phyloP scores from a whole-genome alignment of 1,140 invertebrate species.

The Drusus annulatus region DNA sequence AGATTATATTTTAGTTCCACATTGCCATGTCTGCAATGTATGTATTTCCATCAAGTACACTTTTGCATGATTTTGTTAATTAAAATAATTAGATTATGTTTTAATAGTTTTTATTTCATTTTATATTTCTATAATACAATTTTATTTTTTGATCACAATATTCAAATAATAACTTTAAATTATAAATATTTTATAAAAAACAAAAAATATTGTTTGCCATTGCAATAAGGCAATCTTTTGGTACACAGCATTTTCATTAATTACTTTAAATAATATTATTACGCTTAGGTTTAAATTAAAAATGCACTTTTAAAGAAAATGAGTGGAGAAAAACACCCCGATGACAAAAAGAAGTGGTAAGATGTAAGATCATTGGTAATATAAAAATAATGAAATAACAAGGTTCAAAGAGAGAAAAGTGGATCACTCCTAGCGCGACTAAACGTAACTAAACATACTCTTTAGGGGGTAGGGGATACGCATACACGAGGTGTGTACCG shows the following conservation, averaged over 20 bases:
- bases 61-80: neutral
- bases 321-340: slow-evolving; percentile 17
- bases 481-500: no score
- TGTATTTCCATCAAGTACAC: no score
- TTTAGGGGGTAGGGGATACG: no score
- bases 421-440: slow-evolving; percentile 16
- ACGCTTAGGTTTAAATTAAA: slow-evolving; percentile 7
- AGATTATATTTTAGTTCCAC: no score
- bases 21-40: no score
- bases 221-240: slow-evolving; percentile 37
- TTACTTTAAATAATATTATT: slow-evolving; percentile 21
- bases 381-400: neutral
- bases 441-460: neutral
- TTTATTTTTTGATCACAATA: slow-evolving; percentile 34
- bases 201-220: slow-evolving; percentile 34
- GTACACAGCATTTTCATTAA: slow-evolving; percentile 41
- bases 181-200: slow-evolving; percentile 39
- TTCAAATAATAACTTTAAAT: slow-evolving; percentile 32
- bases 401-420: neutral
- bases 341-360: neutral
- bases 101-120: slow-evolving; percentile 43
- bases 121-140: slow-evolving; percentile 38
- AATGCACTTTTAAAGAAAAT: slow-evolving; percentile 27
- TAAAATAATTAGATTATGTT: neutral
- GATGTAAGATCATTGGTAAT: slow-evolving; percentile 20